Conservation (phyloP, 2,113 vertebrate genomes). For the Dicentrarchus labrax region DNA sequence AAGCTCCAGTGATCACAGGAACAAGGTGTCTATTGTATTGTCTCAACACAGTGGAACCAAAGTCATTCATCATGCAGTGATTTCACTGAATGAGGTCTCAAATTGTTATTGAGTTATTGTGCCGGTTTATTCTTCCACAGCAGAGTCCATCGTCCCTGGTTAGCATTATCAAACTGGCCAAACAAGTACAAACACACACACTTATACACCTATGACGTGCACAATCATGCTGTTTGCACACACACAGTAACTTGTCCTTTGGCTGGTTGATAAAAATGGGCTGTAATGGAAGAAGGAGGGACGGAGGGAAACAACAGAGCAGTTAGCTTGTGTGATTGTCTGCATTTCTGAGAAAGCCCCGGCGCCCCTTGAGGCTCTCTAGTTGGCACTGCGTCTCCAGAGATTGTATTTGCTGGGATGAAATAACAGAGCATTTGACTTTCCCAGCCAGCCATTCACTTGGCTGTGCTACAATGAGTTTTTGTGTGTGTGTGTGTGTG, state of each 20-base stretch:
- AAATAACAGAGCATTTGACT: slow-evolving; percentile 67
- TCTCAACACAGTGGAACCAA: slow-evolving; percentile 25
- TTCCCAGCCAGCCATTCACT: slow-evolving; percentile 55
- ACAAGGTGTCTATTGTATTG: slow-evolving; percentile 34
- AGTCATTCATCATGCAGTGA: slow-evolving; percentile 61
- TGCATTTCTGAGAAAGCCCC: slow-evolving; percentile 59
- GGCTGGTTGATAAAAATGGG: slow-evolving; percentile 34
- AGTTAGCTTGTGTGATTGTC: slow-evolving; percentile 58
- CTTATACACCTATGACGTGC: not conserved
- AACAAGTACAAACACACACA: slow-evolving; percentile 22
- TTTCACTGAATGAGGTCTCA: slow-evolving; percentile 54
- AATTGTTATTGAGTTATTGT: slow-evolving; percentile 53
- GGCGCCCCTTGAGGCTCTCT: slow-evolving; percentile 40
- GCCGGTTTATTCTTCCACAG: slow-evolving; percentile 55
- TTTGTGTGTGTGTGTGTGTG: slow-evolving; percentile 28
- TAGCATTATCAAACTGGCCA: slow-evolving; percentile 44
- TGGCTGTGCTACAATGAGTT: slow-evolving; percentile 49
- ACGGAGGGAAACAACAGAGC: slow-evolving; percentile 29
- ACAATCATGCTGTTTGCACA: slow-evolving; percentile 13
- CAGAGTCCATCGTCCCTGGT: slow-evolving; percentile 40
- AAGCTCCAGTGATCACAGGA: slow-evolving; percentile 36
- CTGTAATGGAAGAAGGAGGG: slow-evolving; percentile 49
- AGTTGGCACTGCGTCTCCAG: slow-evolving; percentile 55
- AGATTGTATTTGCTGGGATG: slow-evolving; percentile 58
- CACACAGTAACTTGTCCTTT: slow-evolving; percentile 19